These are phyloP conservation scores for Mycalesis mineus DNA, from an alignment of 2,888 invertebrate genomes.

Conservation along the genomic window DNA sequence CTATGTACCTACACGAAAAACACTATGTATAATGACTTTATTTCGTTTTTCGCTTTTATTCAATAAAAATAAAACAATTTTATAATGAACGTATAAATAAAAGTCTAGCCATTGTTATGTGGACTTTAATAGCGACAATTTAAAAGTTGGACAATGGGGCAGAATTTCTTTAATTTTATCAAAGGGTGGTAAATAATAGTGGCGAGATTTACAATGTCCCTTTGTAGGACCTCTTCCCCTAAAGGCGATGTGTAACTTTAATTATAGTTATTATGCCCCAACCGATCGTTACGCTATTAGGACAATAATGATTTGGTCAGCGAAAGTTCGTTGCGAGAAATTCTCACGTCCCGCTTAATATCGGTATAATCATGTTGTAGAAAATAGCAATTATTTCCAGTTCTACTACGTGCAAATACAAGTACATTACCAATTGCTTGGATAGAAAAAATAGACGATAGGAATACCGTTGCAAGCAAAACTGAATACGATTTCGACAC, in stretches of 20 bases:
- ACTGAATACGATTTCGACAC: too few relatives aligned
- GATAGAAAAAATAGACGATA: too few relatives aligned
- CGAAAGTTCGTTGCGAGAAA: conserved; percentile 39
- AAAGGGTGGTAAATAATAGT: conserved; percentile 35
- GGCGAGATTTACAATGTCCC: conserved; percentile 22
- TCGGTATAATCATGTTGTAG: neutral
- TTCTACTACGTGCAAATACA: too few relatives aligned
- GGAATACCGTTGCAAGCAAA: too few relatives aligned
- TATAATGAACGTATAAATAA: conserved; percentile 13
- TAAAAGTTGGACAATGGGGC: conserved; percentile 18
- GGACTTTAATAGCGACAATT: conserved; percentile 19
- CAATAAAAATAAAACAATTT: too few relatives aligned
- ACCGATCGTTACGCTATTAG: conserved; percentile 45
- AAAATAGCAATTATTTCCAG: neutral
- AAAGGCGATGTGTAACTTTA: conserved; percentile 39
- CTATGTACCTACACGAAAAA: too few relatives aligned
- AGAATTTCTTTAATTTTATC: conserved; percentile 27
- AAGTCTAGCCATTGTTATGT: conserved; percentile 1
- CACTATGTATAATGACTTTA: too few relatives aligned
- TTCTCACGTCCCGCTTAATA: conserved; percentile 36
- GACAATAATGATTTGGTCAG: conserved; percentile 28
- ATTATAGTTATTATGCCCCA: conserved; percentile 61
- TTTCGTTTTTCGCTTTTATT: too few relatives aligned
- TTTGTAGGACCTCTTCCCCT: neutral
- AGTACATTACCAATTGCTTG: too few relatives aligned